These are phyloP conservation scores for Phymanthus crucifer DNA, from an alignment of 92 coral and sea anemone species.

Conservation along the genomic window DNA sequence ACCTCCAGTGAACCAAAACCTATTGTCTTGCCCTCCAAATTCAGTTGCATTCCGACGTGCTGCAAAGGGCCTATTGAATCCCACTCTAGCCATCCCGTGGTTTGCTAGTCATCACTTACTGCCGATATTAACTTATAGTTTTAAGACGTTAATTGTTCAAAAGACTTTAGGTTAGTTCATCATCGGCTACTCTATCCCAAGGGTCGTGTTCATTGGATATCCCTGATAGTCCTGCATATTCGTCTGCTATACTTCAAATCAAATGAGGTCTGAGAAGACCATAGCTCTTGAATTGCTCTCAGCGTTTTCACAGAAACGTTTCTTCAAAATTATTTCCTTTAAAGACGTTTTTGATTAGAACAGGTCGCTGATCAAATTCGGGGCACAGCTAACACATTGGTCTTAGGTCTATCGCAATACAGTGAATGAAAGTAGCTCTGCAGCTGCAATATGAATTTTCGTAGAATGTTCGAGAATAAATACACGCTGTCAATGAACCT, in stretches of 20 bases:
- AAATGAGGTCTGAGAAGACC: too few relatives aligned
- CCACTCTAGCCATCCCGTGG: too few relatives aligned
- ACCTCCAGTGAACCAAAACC: too few relatives aligned
- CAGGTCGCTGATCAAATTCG: background rate
- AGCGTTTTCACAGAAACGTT: too few relatives aligned
- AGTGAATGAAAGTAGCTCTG: background rate
- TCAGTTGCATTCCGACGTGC: too few relatives aligned
- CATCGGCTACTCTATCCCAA: background rate
- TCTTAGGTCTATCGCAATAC: background rate
- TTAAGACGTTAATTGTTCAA: slow-evolving; percentile 1
- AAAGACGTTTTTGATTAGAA: background rate
- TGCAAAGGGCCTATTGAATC: too few relatives aligned
- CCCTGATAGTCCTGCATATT: too few relatives aligned
- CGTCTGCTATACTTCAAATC: too few relatives aligned
- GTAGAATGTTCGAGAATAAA: background rate
- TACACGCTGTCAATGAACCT: background rate
- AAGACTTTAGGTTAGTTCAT: background rate
- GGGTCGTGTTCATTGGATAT: background rate
- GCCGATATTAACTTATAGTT: background rate
- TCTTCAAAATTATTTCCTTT: background rate
- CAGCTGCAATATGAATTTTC: background rate
- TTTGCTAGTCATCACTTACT: background rate
- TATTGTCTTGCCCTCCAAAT: too few relatives aligned
- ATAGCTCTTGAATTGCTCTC: too few relatives aligned
- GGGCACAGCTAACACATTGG: too few relatives aligned